Evolutionary conservation across 2,888 invertebrate genomes (phyloP), one percentile per base, ranked within the genome.

Genomic region (Eristalis arbustorum): DNA sequence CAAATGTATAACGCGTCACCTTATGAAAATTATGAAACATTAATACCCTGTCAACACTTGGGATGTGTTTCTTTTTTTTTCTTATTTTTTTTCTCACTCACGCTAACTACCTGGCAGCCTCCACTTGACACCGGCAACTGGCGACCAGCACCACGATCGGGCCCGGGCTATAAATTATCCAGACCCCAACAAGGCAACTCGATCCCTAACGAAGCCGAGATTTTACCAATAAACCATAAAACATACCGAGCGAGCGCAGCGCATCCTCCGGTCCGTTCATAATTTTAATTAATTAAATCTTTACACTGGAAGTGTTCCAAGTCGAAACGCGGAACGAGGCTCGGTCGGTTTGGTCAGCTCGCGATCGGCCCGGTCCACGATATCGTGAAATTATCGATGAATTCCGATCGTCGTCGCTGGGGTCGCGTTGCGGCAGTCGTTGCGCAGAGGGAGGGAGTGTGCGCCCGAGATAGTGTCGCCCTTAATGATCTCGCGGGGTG

Each of bases 211-310:
- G 56, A 73, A 87, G 76, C 67, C 67, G 67, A 80, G 75, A 76
- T 82, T 78, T 82, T 74, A 77, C 81, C 84, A 85, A 85, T 85
- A 85, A 85, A 83, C 83, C 83, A 87, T 87, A 87, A 87, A 87
- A 83, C 83, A 83, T 87, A 59, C 72, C 75, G 62, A 83, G 79
- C 49, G 18, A 78, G 74, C 66, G 68, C 77, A 78, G 74, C 66
- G 68, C 77, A 74, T 82, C 74, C 69, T 82, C 84, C 72, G 69
- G 49, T 67, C 34, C 72, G 87, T 78, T 87, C 87, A 87, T 87
- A 87, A 83, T 87, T 87, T 87, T 87, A 87, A 87, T 87, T 87
- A 87, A 87, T 87, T 83, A 87, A 87, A 87, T 83, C 87, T 87
- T 87, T 83, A 79, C 74, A 37, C 37, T 87, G 83, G 62, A 75